Conservation (phyloP, 1,140 invertebrate species). For the Papilio helenus region DNA sequence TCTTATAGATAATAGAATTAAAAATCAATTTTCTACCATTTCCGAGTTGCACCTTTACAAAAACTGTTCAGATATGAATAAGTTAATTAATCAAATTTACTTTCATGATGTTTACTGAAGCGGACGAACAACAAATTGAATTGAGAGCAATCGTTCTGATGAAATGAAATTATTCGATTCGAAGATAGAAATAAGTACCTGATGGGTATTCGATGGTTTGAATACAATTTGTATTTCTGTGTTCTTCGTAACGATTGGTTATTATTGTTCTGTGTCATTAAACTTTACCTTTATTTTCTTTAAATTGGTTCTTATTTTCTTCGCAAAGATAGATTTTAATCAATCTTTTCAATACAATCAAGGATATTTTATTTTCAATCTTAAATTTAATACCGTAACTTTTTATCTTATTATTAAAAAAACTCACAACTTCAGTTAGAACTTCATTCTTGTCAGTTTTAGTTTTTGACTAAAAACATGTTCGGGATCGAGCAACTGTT, state of each 20-base stretch:
- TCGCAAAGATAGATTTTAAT: conserved; percentile 4
- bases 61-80: conserved; percentile 47
- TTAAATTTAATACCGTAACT: neutral
- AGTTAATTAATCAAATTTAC: conserved; percentile 58
- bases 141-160: conserved; percentile 59
- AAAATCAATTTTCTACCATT: conserved; percentile 31
- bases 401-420: neutral
- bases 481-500: too few relatives aligned
- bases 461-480: too few relatives aligned
- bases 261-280: conserved; percentile 39
- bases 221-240: conserved; percentile 43
- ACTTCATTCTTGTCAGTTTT: too few relatives aligned
- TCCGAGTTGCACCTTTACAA: conserved; percentile 6
- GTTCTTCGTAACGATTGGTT: conserved; percentile 35
- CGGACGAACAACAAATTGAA: conserved; percentile 55
- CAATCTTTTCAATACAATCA: neutral
- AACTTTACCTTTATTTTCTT: conserved; percentile 30
- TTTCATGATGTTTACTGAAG: conserved; percentile 58
- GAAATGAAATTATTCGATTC: conserved; percentile 54
- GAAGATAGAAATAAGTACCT: conserved; percentile 41
- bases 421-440: neutral
- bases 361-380: neutral
- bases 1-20: neutral
- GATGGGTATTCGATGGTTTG: conserved; percentile 44
- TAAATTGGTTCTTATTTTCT: conserved; percentile 26